A percentile compares a stretch with the other conserved stretches of the same genome.
Evolutionary conservation across 2,888 invertebrate genomes (phyloP).

Genomic region (Troilus luridus): DNA sequence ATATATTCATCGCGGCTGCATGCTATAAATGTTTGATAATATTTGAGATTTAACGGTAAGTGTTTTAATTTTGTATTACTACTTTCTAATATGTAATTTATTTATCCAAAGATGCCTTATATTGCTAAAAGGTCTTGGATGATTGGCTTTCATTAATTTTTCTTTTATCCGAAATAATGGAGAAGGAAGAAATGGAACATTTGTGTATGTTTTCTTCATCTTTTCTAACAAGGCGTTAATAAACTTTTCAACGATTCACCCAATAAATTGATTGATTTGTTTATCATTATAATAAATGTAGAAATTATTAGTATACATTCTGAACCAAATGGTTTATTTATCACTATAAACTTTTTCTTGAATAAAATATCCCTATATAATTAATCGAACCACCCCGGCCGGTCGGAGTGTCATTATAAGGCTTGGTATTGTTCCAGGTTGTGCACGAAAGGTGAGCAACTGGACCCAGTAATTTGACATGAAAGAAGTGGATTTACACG

Average conservation of each 20-base stretch:
- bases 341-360: not conserved
- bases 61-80: too few relatives aligned
- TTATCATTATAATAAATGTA: too few relatives aligned
- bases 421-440: not conserved
- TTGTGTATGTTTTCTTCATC: not conserved
- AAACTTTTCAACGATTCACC: too few relatives aligned
- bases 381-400: not conserved
- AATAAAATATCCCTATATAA: not conserved
- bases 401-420: not conserved
- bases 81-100: too few relatives aligned
- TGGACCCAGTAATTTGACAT: slow-evolving; percentile 16
- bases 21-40: too few relatives aligned
- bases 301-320: too few relatives aligned
- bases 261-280: too few relatives aligned
- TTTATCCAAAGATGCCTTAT: too few relatives aligned
- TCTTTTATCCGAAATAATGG: not conserved
- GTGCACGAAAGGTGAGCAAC: not conserved
- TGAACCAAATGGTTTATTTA: not conserved
- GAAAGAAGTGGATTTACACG: slow-evolving; percentile 25
- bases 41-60: too few relatives aligned
- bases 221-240: too few relatives aligned
- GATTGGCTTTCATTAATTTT: not conserved
- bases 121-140: not conserved
- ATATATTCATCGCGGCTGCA: too few relatives aligned
- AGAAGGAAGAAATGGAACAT: not conserved